Percentiles rank a stretch among this genome's conserved stretches.
These are phyloP conservation scores for Anomalospiza imberbis DNA, from an alignment of 2,797 vertebrate genomes.

Conservation along the genomic window DNA sequence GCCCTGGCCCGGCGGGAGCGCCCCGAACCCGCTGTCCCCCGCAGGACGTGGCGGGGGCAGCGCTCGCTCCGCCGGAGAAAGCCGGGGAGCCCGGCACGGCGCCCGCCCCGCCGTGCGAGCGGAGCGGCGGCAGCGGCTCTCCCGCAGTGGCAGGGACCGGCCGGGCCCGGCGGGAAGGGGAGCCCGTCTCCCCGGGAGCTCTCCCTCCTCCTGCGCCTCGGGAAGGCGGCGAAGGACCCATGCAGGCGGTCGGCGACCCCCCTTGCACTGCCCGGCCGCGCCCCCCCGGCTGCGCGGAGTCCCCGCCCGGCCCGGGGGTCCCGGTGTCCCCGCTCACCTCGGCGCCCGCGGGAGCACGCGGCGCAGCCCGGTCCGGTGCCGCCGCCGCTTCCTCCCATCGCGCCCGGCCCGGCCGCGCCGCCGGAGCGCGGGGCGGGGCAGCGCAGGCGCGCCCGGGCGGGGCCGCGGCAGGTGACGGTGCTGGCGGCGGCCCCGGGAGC, in stretches of 20 bases:
- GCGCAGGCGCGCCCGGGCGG: conserved; percentile 2
- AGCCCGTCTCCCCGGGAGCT: not conserved
- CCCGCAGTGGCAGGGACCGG: not conserved
- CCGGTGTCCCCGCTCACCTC: not conserved
- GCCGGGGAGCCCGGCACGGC: not conserved
- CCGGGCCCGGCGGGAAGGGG: no score
- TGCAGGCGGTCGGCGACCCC: not conserved
- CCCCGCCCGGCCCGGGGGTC: not conserved
- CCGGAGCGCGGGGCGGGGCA: not conserved
- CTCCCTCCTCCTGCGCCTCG: not conserved
- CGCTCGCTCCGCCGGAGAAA: not conserved
- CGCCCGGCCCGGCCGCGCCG: not conserved
- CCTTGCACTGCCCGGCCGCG: not conserved
- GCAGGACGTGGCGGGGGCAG: not conserved
- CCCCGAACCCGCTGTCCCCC: not conserved
- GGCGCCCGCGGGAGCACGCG: not conserved
- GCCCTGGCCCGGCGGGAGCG: not conserved
- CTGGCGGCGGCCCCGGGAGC: not conserved
- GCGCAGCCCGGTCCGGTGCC: not conserved
- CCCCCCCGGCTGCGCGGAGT: not conserved
- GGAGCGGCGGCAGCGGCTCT: not conserved
- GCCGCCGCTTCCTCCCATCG: not conserved
- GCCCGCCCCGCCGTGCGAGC: not conserved
- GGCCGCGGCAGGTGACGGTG: conserved; percentile 4
- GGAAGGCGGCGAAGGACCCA: not conserved